A percentile compares a stretch with the other conserved stretches of the same genome.
Conservation (phyloP, 2,797 vertebrate species). For the Diplodus puntazzo region DNA sequence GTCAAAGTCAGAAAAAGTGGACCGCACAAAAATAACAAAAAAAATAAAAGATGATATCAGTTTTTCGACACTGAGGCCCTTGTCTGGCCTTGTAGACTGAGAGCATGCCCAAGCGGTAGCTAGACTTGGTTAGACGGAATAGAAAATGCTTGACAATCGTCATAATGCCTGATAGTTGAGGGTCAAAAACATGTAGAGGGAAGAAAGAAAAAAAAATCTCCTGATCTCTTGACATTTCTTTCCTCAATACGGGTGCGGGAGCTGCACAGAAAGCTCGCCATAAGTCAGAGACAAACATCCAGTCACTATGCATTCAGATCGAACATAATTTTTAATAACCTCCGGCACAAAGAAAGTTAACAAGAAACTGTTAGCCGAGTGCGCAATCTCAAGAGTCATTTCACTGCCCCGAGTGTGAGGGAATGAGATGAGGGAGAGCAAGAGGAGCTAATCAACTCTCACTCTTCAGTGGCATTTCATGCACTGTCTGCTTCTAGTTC, state of each 20-base stretch:
- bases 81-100: background rate
- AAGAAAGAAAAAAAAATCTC: background rate
- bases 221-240: constrained; percentile 7
- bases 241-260: constrained; percentile 16
- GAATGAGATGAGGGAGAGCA: constrained; percentile 63
- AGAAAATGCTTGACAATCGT: background rate
- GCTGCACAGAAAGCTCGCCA: constrained; percentile 11
- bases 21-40: background rate
- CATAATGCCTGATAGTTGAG: background rate
- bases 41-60: background rate
- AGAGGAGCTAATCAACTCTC: constrained; percentile 73
- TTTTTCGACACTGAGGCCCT: background rate
- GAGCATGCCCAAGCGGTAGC: background rate
- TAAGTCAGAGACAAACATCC: constrained; percentile 37
- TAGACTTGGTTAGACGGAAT: background rate
- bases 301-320: constrained; percentile 33
- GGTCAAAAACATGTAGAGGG: constrained; percentile 25
- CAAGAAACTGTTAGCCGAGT: constrained; percentile 57
- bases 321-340: constrained; percentile 62
- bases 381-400: constrained; percentile 61
- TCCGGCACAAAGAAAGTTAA: constrained; percentile 66
- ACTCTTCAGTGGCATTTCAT: constrained; percentile 67
- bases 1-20: background rate
- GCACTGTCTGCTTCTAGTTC: constrained; percentile 61
- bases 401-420: constrained; percentile 52